Base-by-base conservation (phyloP, 2,113 vertebrate genomes). In the Osmerus mordax region DNA sequence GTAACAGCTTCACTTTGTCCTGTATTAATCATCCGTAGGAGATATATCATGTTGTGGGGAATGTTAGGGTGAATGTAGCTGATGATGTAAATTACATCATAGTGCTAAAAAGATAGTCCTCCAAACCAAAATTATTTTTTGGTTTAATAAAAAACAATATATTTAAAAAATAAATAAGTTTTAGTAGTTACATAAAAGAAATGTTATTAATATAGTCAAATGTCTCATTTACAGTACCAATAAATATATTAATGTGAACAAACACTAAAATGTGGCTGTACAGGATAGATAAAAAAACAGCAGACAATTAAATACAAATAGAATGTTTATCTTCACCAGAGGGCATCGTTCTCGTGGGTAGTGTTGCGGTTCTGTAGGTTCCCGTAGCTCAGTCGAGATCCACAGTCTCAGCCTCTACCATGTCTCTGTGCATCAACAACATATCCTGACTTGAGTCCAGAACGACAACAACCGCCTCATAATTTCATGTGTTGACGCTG, bases 171-270 rank as follows among this genome's bases (percentile, higher is more conserved):
- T 91, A 91, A 91, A 92, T 91, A 91, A 79, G 75, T 84, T 87
- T 84, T 89, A 88, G 86, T 90, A 83, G 83, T 87, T 85, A 84
- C 69, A 67, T 83, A 61, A 83, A 76, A 81, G 77, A 82, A 73
- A 73, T 65, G 36, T 65, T 86, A 84, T 88, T 90, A 89, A 86
- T 84, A 88, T 83, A 85, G 74, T 81, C 78, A 85, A 84, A 87
- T 55, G 68, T 78, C 80, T 60, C 65, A 77, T 81, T 87, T 85
- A 85, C 72, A 85, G 83, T 81, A 83, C 70, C 79, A 92, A 91
- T 91, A 92, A 91, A 92, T 92, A 92, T 90, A 90, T 90, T 90
- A 91, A 85, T 90, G 87, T 90, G 87, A 92, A 91, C 89, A 92
- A 87, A 90, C 75, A 81, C 86, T 82, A 88, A 86, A 87, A 88